These are phyloP conservation scores for Amphibalanus amphitrite DNA, from an alignment of 1,140 invertebrate genomes.

Conservation along the genomic window DNA sequence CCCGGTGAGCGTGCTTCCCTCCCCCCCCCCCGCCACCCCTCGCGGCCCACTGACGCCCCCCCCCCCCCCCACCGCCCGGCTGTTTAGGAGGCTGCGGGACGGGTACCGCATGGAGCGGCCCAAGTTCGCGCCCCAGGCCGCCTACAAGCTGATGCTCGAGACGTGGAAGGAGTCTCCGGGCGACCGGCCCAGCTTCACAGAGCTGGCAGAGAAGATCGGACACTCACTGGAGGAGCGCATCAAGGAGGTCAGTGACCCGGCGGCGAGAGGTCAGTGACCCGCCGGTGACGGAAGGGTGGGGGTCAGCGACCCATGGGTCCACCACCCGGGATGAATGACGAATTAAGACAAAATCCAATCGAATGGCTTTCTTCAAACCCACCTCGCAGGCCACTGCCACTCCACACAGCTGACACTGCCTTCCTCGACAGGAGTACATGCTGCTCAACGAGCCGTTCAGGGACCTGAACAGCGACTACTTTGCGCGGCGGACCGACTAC, in stretches of 20 bases:
- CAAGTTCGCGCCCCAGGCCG: conserved; percentile 31
- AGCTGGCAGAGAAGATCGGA: conserved; percentile 53
- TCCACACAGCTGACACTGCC: background rate
- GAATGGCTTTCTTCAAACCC: background rate
- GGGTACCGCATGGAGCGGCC: conserved; percentile 78
- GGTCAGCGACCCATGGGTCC: too few relatives aligned
- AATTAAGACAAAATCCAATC: background rate
- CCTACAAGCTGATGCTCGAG: conserved; percentile 62
- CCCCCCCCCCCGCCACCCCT: too few relatives aligned
- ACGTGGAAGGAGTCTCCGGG: conserved; percentile 68
- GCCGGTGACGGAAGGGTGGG: too few relatives aligned
- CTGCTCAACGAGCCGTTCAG: background rate
- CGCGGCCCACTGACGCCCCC: background rate
- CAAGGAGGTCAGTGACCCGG: conserved; percentile 42
- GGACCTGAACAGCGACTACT: conserved; percentile 13
- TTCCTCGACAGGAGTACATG: background rate
- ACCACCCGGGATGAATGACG: too few relatives aligned
- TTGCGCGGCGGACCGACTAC: conserved; percentile 14
- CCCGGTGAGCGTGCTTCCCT: background rate
- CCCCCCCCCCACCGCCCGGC: background rate
- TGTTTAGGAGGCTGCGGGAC: conserved; percentile 49
- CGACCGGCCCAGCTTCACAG: conserved; percentile 53
- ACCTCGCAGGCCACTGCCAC: background rate
- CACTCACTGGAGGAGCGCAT: conserved; percentile 61
- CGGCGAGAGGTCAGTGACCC: too few relatives aligned